These are phyloP conservation scores for Catagonus wagneri DNA, from an alignment of 2,113 vertebrate genomes.

Conservation along the genomic window DNA sequence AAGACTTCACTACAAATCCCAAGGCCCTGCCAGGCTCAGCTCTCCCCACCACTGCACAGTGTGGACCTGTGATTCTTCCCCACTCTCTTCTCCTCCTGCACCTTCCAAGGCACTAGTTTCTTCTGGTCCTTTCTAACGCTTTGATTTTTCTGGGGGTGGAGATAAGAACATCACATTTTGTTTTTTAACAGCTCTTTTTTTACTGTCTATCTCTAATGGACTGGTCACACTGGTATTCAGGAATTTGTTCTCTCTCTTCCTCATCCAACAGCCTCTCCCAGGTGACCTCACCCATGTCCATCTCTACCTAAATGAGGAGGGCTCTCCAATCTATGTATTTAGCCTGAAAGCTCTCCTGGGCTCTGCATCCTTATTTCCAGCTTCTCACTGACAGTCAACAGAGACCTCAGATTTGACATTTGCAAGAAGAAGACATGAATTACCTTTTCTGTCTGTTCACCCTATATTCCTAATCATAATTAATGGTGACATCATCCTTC, in stretches of 20 bases:
- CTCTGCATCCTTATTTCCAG: background rate
- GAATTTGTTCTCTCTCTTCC: background rate
- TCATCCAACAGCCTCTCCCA: background rate
- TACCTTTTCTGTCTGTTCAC: background rate
- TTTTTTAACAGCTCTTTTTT: background rate
- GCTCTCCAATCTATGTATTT: background rate
- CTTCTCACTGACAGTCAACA: background rate
- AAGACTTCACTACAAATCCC: background rate
- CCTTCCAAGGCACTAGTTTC: background rate
- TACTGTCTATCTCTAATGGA: background rate
- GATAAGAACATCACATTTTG: background rate
- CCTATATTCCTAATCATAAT: background rate
- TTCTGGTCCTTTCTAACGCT: background rate
- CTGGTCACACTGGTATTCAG: background rate
- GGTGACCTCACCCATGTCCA: background rate
- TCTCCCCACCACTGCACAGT: background rate
- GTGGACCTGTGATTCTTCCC: background rate
- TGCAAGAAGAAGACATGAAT: background rate
- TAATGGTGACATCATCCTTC: background rate
- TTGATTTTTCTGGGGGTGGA: background rate
- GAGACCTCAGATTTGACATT: background rate
- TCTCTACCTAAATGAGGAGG: background rate
- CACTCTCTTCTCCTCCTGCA: background rate
- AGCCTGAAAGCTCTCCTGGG: background rate
- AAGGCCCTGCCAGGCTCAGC: background rate